Percentiles rank a stretch among this genome's conserved stretches.
Evolutionary conservation across 2,797 vertebrate genomes (phyloP).

Genomic region (Ptychobarbus kaznakovi): DNA sequence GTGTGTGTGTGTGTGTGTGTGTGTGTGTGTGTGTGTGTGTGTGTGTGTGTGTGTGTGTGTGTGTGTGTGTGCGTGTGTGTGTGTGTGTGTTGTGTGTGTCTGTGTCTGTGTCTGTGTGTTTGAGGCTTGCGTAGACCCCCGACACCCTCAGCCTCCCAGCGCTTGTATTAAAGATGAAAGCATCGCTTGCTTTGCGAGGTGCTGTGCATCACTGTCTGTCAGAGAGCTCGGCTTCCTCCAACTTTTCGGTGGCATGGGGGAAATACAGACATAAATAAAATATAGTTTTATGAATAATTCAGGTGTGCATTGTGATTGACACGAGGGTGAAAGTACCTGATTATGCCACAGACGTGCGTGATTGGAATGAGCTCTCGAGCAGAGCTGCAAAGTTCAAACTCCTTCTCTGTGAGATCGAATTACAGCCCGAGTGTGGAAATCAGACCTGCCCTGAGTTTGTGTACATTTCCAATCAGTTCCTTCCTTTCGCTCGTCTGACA

Average conservation of each 20-base stretch:
- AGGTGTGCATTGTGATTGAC: slow-evolving; percentile 81
- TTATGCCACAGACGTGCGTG: slow-evolving; percentile 73
- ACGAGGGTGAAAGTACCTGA: slow-evolving; percentile 75
- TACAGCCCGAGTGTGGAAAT: slow-evolving; percentile 48
- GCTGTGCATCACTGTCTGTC: slow-evolving; percentile 76
- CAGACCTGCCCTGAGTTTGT: slow-evolving; percentile 11
- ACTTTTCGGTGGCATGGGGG: slow-evolving; percentile 79
- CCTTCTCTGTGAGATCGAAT: slow-evolving; percentile 48
- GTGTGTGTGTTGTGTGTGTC: slow-evolving; percentile 8
- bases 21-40: background rate
- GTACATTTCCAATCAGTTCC: slow-evolving; percentile 17
- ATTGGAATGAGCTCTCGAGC: slow-evolving; percentile 71
- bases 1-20: slow-evolving; percentile 17
- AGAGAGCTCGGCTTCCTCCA: slow-evolving; percentile 71
- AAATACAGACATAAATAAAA: slow-evolving; percentile 84
- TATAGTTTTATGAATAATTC: slow-evolving; percentile 80
- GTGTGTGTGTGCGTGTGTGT: background rate
- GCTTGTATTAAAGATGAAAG: slow-evolving; percentile 80
- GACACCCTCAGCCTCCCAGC: slow-evolving; percentile 71
- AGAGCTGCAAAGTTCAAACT: slow-evolving; percentile 64
- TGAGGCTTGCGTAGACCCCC: slow-evolving; percentile 59
- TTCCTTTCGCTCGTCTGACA: slow-evolving; percentile 26
- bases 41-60: background rate
- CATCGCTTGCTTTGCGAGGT: slow-evolving; percentile 73
- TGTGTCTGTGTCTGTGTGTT: slow-evolving; percentile 26